Conservation (phyloP, 2,113 vertebrate species). For the Sphyrna mokarran region DNA sequence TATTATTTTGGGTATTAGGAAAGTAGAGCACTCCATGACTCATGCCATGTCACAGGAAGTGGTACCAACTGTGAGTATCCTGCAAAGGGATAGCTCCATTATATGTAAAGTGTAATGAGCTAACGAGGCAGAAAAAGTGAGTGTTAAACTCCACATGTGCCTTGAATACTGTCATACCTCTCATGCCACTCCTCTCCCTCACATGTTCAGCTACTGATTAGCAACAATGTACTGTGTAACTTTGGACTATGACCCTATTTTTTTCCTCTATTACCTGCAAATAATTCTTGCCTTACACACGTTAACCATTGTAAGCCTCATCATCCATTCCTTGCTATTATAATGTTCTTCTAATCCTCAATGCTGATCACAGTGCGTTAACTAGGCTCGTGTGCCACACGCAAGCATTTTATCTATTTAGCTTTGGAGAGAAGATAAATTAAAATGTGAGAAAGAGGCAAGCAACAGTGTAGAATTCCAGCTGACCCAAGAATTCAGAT, state of each 20-base stretch:
- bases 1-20: neutral
- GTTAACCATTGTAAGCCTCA: neutral
- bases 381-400: neutral
- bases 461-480: neutral
- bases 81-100: neutral
- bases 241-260: neutral
- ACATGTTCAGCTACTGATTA: neutral
- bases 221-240: neutral
- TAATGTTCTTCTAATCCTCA: neutral
- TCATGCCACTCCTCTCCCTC: neutral
- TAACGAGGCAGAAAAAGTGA: neutral
- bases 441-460: neutral
- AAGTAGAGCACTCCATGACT: neutral
- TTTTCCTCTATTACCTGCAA: neutral
- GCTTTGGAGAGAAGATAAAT: neutral
- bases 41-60: neutral
- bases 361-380: neutral
- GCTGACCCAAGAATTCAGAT: neutral
- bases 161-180: too few relatives aligned
- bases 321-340: neutral
- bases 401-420: neutral
- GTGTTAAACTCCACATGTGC: too few relatives aligned
- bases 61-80: neutral
- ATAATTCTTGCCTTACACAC: neutral
- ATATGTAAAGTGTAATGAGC: neutral